These are phyloP conservation scores for Empis stercorea DNA, from an alignment of 2,888 invertebrate genomes.

Conservation along the genomic window DNA sequence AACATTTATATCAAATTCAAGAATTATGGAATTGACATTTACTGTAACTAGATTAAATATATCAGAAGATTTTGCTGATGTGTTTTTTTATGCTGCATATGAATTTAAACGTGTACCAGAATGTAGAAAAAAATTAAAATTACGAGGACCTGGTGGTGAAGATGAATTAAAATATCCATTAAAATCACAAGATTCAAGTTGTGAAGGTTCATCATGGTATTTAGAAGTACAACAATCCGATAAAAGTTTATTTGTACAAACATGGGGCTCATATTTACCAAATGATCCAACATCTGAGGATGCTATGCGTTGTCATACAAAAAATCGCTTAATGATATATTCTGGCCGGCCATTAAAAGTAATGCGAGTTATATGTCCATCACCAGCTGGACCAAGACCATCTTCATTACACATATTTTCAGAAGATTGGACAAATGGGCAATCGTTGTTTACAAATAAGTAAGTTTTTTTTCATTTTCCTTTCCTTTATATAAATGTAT, in stretches of 20 bases:
- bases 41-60: constrained; percentile 59
- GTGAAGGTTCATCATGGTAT: constrained; percentile 52
- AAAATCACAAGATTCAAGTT: constrained; percentile 38
- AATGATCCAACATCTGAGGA: constrained; percentile 47
- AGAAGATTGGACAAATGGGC: constrained; percentile 53
- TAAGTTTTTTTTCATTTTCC: too few species aligned
- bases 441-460: constrained; percentile 33
- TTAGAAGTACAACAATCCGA: constrained; percentile 67
- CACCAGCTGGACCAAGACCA: constrained; percentile 49
- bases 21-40: constrained; percentile 63
- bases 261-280: constrained; percentile 68
- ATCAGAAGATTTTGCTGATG: constrained; percentile 67
- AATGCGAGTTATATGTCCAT: constrained; percentile 58
- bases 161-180: constrained; percentile 51
- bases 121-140: constrained; percentile 49
- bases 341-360: constrained; percentile 49
- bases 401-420: constrained; percentile 66
- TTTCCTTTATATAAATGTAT: too few species aligned
- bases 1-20: constrained; percentile 50
- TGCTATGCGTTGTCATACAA: constrained; percentile 56
- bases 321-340: constrained; percentile 69
- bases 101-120: constrained; percentile 51
- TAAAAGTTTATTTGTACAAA: constrained; percentile 65
- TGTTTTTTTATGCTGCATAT: constrained; percentile 63
- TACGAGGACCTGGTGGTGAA: constrained; percentile 53